phyloP scores from a whole-genome alignment of 1,140 invertebrate species.

The Cherax destructor region DNA sequence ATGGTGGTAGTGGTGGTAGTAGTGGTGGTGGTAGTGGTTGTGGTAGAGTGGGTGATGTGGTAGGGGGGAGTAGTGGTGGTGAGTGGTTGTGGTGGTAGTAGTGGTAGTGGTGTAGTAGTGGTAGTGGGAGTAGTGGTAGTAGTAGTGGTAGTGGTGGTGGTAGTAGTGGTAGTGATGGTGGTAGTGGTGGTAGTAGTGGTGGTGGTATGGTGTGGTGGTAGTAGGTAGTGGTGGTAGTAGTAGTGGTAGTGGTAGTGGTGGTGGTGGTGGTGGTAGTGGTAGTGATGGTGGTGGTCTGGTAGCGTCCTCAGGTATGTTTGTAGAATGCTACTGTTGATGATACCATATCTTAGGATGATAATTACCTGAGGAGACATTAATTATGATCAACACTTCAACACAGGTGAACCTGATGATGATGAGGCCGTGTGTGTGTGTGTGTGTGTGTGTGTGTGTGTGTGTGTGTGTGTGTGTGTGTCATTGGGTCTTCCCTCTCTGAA shows the following conservation, averaged over 20 bases:
- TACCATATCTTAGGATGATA: too few species aligned
- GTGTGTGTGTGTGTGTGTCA: too few species aligned
- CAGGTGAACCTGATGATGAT: too few species aligned
- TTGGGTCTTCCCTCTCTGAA: too few species aligned
- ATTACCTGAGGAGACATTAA: too few species aligned
- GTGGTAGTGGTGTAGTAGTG: not conserved
- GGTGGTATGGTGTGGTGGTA: not conserved
- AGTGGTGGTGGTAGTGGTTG: not conserved
- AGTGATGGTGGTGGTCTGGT: too few species aligned
- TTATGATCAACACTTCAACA: too few species aligned
- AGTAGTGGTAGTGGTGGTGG: not conserved
- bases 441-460: too few species aligned
- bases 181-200: not conserved
- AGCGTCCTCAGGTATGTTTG: too few species aligned
- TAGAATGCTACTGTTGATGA: too few species aligned
- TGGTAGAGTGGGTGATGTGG: not conserved
- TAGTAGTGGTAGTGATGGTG: not conserved
- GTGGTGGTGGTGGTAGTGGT: too few species aligned
- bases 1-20: not conserved
- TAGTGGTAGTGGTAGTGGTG: too few species aligned
- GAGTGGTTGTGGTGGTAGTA: not conserved
- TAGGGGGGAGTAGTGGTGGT: not conserved
- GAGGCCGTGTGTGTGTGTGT: not conserved
- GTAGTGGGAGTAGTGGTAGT: not conserved
- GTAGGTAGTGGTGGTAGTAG: not conserved